Conservation (phyloP, 2,797 vertebrate species). For the Decapterus maruadsi region DNA sequence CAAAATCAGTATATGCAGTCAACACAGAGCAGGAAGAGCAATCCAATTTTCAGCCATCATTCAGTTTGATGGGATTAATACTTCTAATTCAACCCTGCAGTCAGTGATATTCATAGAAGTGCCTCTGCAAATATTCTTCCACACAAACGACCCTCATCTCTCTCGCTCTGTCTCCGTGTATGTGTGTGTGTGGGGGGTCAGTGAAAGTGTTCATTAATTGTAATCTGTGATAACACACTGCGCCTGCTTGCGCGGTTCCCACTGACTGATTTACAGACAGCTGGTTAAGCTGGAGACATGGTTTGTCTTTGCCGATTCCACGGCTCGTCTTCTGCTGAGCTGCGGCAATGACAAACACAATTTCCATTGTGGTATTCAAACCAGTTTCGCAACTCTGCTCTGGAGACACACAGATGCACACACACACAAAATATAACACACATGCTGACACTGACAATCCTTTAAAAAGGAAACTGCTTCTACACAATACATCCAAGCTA, state of each 20-base stretch:
- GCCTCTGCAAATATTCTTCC: constrained; percentile 1
- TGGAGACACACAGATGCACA: neutral
- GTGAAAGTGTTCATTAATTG: constrained; percentile 20
- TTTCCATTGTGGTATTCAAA: constrained; percentile 71
- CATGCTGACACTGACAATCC: neutral
- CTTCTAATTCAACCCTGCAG: constrained; percentile 9
- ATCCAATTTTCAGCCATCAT: neutral
- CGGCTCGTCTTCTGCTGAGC: constrained; percentile 33
- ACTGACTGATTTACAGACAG: constrained; percentile 30
- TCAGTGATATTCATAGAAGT: neutral
- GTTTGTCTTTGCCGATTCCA: constrained; percentile 64
- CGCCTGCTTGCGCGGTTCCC: constrained; percentile 8
- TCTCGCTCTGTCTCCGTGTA: constrained; percentile 1
- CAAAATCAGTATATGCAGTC: constrained; percentile 12
- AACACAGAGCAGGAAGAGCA: constrained; percentile 3
- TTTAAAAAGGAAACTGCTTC: neutral
- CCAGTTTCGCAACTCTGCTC: constrained; percentile 46
- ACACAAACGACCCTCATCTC: constrained; percentile 13
- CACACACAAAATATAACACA: neutral
- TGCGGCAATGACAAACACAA: constrained; percentile 55
- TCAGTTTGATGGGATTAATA: constrained; percentile 27
- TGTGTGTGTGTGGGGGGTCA: neutral
- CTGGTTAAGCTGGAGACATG: constrained; percentile 28
- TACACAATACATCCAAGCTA: neutral
- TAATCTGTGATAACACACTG: constrained; percentile 17